Evolutionary conservation across 2,797 vertebrate genomes (phyloP).

Genomic region (Channallabes apus): DNA sequence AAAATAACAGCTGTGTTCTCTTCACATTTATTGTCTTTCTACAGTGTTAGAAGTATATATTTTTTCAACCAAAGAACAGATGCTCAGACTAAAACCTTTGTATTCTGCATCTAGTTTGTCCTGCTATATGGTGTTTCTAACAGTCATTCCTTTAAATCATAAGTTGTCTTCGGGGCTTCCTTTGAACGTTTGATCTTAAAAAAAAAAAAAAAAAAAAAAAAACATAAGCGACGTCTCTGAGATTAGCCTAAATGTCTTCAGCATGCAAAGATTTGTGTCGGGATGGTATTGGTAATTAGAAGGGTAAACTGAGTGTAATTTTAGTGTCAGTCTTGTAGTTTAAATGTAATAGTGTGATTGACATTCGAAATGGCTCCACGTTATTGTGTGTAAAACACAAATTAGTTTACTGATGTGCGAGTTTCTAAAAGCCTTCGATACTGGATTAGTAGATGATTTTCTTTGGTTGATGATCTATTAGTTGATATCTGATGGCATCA

Average conservation of each 20-base stretch:
- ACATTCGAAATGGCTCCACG: slow-evolving; percentile 46
- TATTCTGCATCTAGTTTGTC: slow-evolving; percentile 28
- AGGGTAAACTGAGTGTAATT: slow-evolving; percentile 61
- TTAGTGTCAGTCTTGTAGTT: slow-evolving; percentile 65
- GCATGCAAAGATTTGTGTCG: slow-evolving; percentile 53
- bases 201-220: not conserved
- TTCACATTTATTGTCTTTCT: slow-evolving; percentile 8
- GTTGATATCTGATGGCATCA: not conserved
- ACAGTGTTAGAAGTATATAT: not conserved
- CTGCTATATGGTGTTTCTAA: slow-evolving; percentile 61
- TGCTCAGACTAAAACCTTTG: slow-evolving; percentile 25
- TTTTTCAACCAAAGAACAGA: slow-evolving; percentile 7
- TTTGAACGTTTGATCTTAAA: not conserved
- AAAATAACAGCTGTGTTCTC: not conserved
- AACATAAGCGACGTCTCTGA: slow-evolving; percentile 48
- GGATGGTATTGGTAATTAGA: slow-evolving; percentile 43
- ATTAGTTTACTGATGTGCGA: slow-evolving; percentile 20
- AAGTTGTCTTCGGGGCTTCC: slow-evolving; percentile 61
- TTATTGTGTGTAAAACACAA: slow-evolving; percentile 53
- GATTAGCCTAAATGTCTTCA: slow-evolving; percentile 77
- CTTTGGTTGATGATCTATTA: not conserved
- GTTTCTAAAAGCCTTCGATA: slow-evolving; percentile 14
- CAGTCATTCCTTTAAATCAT: slow-evolving; percentile 11
- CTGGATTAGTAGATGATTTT: not conserved
- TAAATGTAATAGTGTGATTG: slow-evolving; percentile 60